Evolutionary conservation across 2,888 invertebrate species (phyloP).

Genomic region (Plebejus melissa): DNA sequence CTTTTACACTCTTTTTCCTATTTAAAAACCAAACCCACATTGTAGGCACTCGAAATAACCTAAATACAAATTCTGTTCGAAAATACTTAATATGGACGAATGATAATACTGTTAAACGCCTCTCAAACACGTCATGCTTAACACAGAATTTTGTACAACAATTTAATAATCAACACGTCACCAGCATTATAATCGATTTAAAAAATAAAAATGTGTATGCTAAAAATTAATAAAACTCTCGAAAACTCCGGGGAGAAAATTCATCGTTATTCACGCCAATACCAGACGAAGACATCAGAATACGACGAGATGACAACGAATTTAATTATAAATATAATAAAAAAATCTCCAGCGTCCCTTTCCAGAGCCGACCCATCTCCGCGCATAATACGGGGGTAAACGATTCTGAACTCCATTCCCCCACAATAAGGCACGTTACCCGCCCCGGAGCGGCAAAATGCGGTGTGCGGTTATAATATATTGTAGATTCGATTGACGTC

Average conservation of each 20-base stretch:
- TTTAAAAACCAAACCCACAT: background rate
- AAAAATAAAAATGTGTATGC: conserved; percentile 33
- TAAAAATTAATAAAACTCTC: conserved; percentile 61
- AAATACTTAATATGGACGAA: background rate
- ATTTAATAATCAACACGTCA: conserved; percentile 27
- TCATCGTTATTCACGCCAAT: conserved; percentile 68
- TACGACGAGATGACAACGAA: conserved; percentile 72
- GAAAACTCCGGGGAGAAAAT: conserved; percentile 53
- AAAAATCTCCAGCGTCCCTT: conserved; percentile 70
- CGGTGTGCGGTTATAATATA: conserved; percentile 58
- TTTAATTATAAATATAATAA: conserved; percentile 79
- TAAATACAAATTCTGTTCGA: background rate
- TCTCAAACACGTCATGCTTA: conserved; percentile 18
- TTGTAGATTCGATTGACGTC: conserved; percentile 70
- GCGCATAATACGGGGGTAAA: conserved; percentile 44
- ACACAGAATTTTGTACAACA: conserved; percentile 20
- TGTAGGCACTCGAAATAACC: background rate
- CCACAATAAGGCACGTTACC: conserved; percentile 41
- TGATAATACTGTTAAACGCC: background rate
- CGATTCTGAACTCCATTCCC: conserved; percentile 54
- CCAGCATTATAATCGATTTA: conserved; percentile 28
- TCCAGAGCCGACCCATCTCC: conserved; percentile 51
- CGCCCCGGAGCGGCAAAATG: conserved; percentile 41
- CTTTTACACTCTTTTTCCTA: too few relatives aligned
- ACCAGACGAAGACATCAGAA: conserved; percentile 65